Base-by-base conservation (phyloP, 2,888 invertebrate species). In the Exocentrus adspersus region DNA sequence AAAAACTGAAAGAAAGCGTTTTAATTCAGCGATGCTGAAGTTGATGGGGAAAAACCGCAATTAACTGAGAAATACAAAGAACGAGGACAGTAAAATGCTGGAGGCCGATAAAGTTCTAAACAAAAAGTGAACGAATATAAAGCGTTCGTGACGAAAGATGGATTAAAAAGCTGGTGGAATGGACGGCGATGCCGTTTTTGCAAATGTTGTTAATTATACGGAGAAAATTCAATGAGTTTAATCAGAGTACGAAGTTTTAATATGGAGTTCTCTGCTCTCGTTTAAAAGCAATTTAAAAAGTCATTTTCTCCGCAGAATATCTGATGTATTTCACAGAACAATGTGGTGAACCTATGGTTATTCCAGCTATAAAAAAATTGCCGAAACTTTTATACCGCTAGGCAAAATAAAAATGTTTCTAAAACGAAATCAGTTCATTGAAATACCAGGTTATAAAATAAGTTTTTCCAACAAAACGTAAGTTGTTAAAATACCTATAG, bases 201-300 rank as follows among this genome's bases (percentile, higher is more conserved):
- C 72, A 76, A 77, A 77, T 77, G 75, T 72, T 75, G 77, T 76
- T 77, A 77, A 77, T 77, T 77, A 77, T 56, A 19, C 45, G 10
- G 46, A n/a, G 32, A 57, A 57, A 57, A 57, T 57, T 57, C 57
- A 57, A 46, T 57, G 46, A 57, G 45, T 46, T 45, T 57, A 57
- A 46, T 57, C 45, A 32, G 19, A 46, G 46, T 28, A n/a, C 46
- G 32, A 45, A 57, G 46, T 46, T 57, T 46, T 46, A 57, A 45
- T 43, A 24, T 54, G 45, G 54, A 54, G 16, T 28, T 28, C 43
- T 54, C 43, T 16, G 21, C 6, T 53, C 42, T 12, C 37, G 37
- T 2, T 37, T 37, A 37, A 14, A 37, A 24, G 48, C 21, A 48
- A 48, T 48, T 48, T 21, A 14, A 21, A 21, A 48, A 48, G 14